These are phyloP conservation scores for Iselma pallidipennis DNA, from an alignment of 2,888 invertebrate genomes.

Conservation along the genomic window DNA sequence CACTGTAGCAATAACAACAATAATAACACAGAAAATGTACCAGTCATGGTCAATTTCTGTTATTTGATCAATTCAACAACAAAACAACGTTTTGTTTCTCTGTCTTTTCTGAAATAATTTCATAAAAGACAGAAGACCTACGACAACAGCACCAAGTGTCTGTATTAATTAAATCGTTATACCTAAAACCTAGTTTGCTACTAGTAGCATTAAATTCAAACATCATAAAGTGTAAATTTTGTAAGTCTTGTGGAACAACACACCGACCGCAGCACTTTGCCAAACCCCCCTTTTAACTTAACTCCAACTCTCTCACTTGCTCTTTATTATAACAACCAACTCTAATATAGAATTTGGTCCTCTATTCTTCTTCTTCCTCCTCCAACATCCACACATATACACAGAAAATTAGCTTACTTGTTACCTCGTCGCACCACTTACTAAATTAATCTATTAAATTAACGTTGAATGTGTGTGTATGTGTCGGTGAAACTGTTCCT, in stretches of 20 bases:
- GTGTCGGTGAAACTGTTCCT: conserved; percentile 49
- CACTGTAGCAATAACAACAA: too few species aligned
- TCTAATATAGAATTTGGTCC: neutral
- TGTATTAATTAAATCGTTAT: conserved; percentile 20
- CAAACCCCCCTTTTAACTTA: conserved; percentile 22
- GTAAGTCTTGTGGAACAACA: conserved; percentile 26
- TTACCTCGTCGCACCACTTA: conserved; percentile 55
- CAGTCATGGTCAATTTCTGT: neutral
- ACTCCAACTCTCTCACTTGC: conserved; percentile 38
- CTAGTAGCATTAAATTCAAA: conserved; percentile 24
- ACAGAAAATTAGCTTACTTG: conserved; percentile 54
- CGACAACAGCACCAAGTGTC: neutral
- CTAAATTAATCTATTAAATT: conserved; percentile 57
- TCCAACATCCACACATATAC: conserved; percentile 18
- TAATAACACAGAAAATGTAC: neutral
- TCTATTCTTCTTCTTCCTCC: neutral
- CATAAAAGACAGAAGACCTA: neutral
- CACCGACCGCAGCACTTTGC: conserved; percentile 29
- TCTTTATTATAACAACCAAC: neutral
- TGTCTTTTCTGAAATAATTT: neutral
- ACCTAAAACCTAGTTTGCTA: conserved; percentile 20
- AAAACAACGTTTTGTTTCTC: neutral
- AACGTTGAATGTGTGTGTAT: conserved; percentile 36
- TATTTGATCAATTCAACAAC: neutral
- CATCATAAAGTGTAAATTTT: conserved; percentile 32